phyloP scores from a whole-genome alignment of 2,888 invertebrate genomes.

The Lymantria monacha region DNA sequence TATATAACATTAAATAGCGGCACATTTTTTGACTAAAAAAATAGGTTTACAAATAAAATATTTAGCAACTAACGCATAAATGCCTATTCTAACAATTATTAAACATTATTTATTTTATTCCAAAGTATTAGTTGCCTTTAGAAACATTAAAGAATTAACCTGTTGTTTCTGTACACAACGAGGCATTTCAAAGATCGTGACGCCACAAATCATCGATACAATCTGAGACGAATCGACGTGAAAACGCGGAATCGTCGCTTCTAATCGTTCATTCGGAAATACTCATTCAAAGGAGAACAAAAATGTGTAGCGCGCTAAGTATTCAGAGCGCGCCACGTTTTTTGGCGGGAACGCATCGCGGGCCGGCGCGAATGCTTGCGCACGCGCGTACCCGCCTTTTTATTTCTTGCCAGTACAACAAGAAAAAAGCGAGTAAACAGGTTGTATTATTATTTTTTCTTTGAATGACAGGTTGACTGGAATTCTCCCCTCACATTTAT shows the following conservation, averaged over 20 bases:
- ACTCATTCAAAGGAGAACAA: slow-evolving; percentile 38
- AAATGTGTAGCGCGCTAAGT: slow-evolving; percentile 63
- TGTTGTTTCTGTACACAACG: slow-evolving; percentile 47
- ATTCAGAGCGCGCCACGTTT: slow-evolving; percentile 64
- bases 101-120: no score
- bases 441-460: slow-evolving; percentile 58
- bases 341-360: slow-evolving; percentile 58
- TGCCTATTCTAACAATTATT: no score
- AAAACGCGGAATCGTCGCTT: slow-evolving; percentile 57
- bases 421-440: slow-evolving; percentile 56
- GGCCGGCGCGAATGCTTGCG: slow-evolving; percentile 64
- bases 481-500: slow-evolving; percentile 33
- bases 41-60: neutral
- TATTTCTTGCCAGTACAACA: slow-evolving; percentile 38
- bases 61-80: no score
- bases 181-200: slow-evolving; percentile 56
- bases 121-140: slow-evolving; percentile 10
- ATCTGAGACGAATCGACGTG: slow-evolving; percentile 63
- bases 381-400: slow-evolving; percentile 60
- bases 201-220: slow-evolving; percentile 58
- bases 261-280: slow-evolving; percentile 50
- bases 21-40: neutral
- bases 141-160: slow-evolving; percentile 33
- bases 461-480: slow-evolving; percentile 45
- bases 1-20: neutral